A percentile compares a stretch with the other conserved stretches of the same genome.
Conservation (phyloP, 2,888 invertebrate species). For the Rhamnusium bicolor region DNA sequence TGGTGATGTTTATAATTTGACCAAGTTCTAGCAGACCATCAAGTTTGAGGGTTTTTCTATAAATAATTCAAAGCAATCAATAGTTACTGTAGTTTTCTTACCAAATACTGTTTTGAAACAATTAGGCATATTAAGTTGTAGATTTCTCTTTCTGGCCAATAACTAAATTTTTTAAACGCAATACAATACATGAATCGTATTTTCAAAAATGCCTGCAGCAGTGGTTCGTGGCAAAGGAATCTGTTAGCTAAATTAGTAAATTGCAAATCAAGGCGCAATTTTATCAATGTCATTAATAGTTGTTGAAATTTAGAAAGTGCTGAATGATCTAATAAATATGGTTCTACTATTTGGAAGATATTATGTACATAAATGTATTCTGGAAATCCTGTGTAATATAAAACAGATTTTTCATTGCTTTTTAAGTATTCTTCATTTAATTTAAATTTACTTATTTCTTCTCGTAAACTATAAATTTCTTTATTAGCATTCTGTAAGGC, state of each 20-base stretch:
- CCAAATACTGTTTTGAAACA: conserved; percentile 45
- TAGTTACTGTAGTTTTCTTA: conserved; percentile 38
- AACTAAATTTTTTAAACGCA: conserved; percentile 35
- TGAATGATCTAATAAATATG: too few relatives aligned
- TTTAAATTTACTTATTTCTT: neutral
- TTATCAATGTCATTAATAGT: too few relatives aligned
- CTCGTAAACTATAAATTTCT: conserved; percentile 5
- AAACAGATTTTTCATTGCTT: neutral
- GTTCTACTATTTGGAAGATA: too few relatives aligned
- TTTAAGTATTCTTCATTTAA: neutral
- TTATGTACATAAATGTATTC: neutral
- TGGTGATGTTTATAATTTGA: conserved; percentile 49
- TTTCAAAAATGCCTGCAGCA: too few relatives aligned
- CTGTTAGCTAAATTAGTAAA: too few relatives aligned
- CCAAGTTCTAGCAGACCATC: conserved; percentile 38
- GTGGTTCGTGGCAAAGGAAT: too few relatives aligned
- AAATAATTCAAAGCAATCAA: conserved; percentile 50
- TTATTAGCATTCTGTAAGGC: neutral
- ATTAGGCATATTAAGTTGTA: conserved; percentile 38
- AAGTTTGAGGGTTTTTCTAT: conserved; percentile 37
- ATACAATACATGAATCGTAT: neutral
- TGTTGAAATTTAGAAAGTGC: too few relatives aligned
- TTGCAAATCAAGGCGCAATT: too few relatives aligned
- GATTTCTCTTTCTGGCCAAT: conserved; percentile 41
- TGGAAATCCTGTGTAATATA: conserved; percentile 6